Base-by-base conservation (phyloP, 2,113 vertebrate genomes). In the Sphyrna mokarran region DNA sequence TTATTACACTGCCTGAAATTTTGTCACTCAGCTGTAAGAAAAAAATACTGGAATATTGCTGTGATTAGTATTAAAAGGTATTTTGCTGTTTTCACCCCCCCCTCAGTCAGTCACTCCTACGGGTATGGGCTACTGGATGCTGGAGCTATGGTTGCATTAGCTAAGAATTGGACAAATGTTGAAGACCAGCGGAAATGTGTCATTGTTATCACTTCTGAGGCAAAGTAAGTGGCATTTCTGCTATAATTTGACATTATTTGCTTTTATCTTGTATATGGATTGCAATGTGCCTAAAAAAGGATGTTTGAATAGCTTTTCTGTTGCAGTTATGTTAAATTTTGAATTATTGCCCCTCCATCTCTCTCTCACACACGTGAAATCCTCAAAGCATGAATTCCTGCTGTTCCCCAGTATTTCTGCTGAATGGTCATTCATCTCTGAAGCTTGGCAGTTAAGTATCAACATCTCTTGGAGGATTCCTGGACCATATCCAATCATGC, bases 101-200 rank as follows among this genome's bases (percentile, higher is more conserved):
- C 48, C 72, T 1, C 97, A 99, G 99, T 99, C 97, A 99, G 99
- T 97, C 99, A 99, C 93, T 99, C 99, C 0, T 99, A 99, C 0
- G 99, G 99, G 95, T 99, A 99, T 0, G 99, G 99, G 9, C 97
- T 99, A 83, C 97, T 99, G 97, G 98, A 99, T 0, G 99, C 99
- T 0, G 98, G 98, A 0, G 98, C 98, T 95, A 98, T 99, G 98
- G 99, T 99, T 96, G 96, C 97, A 95, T 96, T 99, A 96, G 99
- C 99, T 96, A 98, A 98, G 97, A 99, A 99, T 97, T 99, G 99
- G 99, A 99, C 98, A 13, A 97, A 97, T 0, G 97, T 99, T 96
- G 98, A 98, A 95, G 98, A 97, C 0, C 99, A 99, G 97, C 98
- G 98, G 96, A 98, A 99, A 95, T 99, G 99, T 95, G 97, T 98